Conservation (phyloP, 2,888 invertebrate genomes). For the Acanthosepion pharaonis region DNA sequence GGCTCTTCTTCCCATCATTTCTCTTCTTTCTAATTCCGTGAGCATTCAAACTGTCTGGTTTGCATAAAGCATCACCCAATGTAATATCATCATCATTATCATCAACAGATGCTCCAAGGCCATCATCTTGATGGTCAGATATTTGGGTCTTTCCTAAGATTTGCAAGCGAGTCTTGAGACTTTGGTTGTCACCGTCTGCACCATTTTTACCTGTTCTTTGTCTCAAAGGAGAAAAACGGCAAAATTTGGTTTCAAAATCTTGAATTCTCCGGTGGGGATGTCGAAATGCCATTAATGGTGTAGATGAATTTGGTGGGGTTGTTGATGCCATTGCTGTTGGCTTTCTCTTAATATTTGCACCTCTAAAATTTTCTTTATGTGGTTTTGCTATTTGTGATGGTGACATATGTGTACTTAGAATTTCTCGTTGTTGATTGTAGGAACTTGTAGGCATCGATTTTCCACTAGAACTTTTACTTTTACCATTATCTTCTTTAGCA, state of each 20-base stretch:
- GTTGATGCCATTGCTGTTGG: background rate
- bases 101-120: background rate
- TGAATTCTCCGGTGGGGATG: background rate
- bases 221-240: background rate
- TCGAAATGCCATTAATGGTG: background rate
- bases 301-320: background rate
- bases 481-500: background rate
- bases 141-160: background rate
- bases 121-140: slow-evolving; percentile 8
- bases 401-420: background rate
- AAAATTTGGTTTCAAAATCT: background rate
- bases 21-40: background rate
- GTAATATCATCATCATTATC: background rate
- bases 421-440: background rate
- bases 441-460: background rate
- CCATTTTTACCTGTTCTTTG: background rate
- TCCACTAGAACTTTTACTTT: background rate
- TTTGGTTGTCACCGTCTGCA: background rate
- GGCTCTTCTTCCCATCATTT: background rate
- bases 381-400: background rate
- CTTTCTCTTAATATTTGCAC: background rate
- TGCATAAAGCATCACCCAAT: background rate
- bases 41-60: background rate
- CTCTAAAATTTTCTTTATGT: background rate
- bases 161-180: background rate